Conservation (phyloP, 2,113 vertebrate genomes). For the Rhombomys opimus region DNA sequence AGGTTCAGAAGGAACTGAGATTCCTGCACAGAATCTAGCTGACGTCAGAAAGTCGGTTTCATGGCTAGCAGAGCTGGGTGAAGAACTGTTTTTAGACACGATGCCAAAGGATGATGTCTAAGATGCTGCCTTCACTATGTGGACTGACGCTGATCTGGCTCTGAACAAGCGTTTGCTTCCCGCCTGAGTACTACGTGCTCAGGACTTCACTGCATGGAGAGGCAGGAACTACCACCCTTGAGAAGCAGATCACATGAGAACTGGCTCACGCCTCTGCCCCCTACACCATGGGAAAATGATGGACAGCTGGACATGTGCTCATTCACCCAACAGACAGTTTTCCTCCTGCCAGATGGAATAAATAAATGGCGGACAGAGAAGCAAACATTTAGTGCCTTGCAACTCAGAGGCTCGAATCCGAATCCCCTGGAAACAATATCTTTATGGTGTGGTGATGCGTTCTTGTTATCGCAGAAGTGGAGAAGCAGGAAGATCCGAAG, state of each 20-base stretch:
- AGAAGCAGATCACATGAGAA: background rate
- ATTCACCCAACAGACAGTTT: background rate
- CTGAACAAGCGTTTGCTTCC: background rate
- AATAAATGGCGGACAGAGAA: background rate
- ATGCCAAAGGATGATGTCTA: background rate
- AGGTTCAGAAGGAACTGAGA: constrained; percentile 8
- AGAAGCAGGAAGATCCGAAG: background rate
- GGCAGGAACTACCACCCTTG: background rate
- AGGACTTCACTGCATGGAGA: background rate
- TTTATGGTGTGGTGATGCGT: too few species aligned
- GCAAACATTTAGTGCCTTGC: background rate
- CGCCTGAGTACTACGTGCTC: background rate
- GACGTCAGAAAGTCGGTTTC: background rate
- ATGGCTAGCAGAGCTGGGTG: background rate
- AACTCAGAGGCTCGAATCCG: background rate
- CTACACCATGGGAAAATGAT: background rate
- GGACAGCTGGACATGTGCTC: background rate
- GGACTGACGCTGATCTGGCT: background rate
- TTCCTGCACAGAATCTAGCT: background rate
- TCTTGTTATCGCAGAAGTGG: too few species aligned
- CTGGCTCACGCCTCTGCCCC: background rate
- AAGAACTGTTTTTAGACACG: background rate
- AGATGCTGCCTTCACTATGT: background rate
- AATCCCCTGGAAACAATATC: background rate
- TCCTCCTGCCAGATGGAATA: background rate